Percentiles rank a stretch among this genome's conserved stretches.
Evolutionary conservation across 2,888 invertebrate species (phyloP).

Genomic region (Anagyrus pseudococci): DNA sequence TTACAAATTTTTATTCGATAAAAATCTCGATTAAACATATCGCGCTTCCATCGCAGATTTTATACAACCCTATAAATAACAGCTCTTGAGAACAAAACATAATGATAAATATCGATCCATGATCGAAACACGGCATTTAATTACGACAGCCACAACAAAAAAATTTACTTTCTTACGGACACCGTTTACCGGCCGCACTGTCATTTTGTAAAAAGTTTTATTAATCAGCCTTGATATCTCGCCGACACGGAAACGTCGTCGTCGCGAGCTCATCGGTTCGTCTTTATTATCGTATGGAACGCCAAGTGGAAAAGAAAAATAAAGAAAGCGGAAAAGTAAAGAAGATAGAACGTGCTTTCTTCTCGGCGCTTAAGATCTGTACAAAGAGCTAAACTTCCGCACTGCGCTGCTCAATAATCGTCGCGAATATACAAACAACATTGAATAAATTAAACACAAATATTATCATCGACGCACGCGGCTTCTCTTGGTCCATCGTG

Average conservation of each 20-base stretch:
- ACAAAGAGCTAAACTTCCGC: slow-evolving; percentile 27
- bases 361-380: slow-evolving; percentile 21
- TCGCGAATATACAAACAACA: slow-evolving; percentile 40
- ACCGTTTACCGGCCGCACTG: slow-evolving; percentile 6
- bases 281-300: not conserved
- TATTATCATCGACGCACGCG: slow-evolving; percentile 28
- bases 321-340: slow-evolving; percentile 5
- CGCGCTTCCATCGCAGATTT: slow-evolving; percentile 15
- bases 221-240: slow-evolving; percentile 27
- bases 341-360: not conserved
- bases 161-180: slow-evolving; percentile 5
- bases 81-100: too few species aligned
- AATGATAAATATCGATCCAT: too few species aligned
- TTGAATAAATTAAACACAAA: slow-evolving; percentile 43
- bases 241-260: slow-evolving; percentile 9
- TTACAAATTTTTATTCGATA: not conserved
- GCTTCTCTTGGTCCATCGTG: slow-evolving; percentile 36
- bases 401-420: slow-evolving; percentile 42
- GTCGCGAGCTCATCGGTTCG: not conserved
- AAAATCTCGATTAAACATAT: slow-evolving; percentile 14
- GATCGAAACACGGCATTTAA: too few species aligned
- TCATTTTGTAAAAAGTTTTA: slow-evolving; percentile 24
- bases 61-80: slow-evolving; percentile 5
- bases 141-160: not conserved
- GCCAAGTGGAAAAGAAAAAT: slow-evolving; percentile 30